phyloP scores from a whole-genome alignment of 2,113 vertebrate genomes.

The Silurus asotus region DNA sequence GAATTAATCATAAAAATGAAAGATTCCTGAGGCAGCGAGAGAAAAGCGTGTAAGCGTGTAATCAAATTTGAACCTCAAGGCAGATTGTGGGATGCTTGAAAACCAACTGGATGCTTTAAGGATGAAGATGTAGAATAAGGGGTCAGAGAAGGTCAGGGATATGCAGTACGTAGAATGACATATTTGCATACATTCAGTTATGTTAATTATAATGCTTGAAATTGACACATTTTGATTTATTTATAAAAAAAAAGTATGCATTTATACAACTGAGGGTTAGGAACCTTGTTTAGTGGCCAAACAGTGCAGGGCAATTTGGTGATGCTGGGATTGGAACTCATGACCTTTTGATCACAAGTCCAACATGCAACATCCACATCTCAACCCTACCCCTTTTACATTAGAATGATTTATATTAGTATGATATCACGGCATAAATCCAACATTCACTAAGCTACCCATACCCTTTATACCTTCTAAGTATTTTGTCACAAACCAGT shows the following conservation, averaged over 20 bases:
- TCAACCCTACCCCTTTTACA: too few relatives aligned
- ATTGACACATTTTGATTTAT: background rate
- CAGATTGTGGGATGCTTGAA: background rate
- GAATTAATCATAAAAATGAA: background rate
- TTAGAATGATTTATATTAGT: too few relatives aligned
- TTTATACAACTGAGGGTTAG: too few relatives aligned
- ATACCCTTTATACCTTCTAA: too few relatives aligned
- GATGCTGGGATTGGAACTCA: too few relatives aligned
- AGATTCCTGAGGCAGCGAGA: background rate
- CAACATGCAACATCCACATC: too few relatives aligned
- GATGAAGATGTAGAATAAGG: background rate
- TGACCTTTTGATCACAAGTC: too few relatives aligned
- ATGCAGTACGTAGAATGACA: background rate
- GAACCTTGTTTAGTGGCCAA: too few relatives aligned
- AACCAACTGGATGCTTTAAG: background rate
- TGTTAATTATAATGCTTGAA: background rate
- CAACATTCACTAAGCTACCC: too few relatives aligned
- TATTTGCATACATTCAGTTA: background rate
- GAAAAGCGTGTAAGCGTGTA: background rate
- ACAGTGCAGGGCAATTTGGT: too few relatives aligned
- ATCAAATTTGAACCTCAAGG: background rate
- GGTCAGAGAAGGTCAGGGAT: background rate
- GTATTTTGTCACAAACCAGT: background rate
- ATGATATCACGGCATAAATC: too few relatives aligned
- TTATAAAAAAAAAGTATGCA: background rate